Evolutionary conservation across 2,797 vertebrate species (phyloP).

Genomic region (Benthosema pterotum): DNA sequence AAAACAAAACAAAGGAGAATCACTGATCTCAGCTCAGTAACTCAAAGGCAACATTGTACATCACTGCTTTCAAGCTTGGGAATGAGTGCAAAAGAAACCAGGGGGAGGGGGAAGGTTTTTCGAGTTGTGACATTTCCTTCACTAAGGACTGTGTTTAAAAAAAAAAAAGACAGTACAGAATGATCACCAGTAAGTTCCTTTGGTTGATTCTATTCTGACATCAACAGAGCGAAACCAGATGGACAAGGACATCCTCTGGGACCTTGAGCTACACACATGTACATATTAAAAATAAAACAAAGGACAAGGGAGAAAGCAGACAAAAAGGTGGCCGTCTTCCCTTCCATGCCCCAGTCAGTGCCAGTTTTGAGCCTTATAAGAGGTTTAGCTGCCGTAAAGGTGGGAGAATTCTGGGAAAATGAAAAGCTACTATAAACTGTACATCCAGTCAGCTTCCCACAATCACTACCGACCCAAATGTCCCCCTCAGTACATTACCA

Average conservation of each 20-base stretch:
- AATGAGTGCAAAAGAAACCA: slow-evolving; percentile 54
- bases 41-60: neutral
- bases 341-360: slow-evolving; percentile 55
- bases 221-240: neutral
- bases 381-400: slow-evolving; percentile 79
- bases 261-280: slow-evolving; percentile 10
- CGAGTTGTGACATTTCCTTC: slow-evolving; percentile 20
- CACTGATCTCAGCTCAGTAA: neutral
- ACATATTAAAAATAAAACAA: neutral
- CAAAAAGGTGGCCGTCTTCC: slow-evolving; percentile 32
- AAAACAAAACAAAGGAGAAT: neutral
- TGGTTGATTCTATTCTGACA: slow-evolving; percentile 20
- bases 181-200: slow-evolving; percentile 3
- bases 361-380: slow-evolving; percentile 50
- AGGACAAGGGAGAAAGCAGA: neutral
- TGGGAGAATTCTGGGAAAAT: slow-evolving; percentile 45
- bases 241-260: neutral
- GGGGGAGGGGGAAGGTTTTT: slow-evolving; percentile 4
- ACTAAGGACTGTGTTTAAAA: slow-evolving; percentile 14
- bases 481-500: slow-evolving; percentile 40
- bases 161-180: neutral
- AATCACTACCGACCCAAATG: slow-evolving; percentile 46
- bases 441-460: slow-evolving; percentile 45
- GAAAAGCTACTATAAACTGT: slow-evolving; percentile 23
- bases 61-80: slow-evolving; percentile 38